A percentile compares a stretch with the other conserved stretches of the same genome.
These are phyloP conservation scores for Nephrocerus scutellatus DNA, from an alignment of 2,888 invertebrate genomes.

Conservation along the genomic window DNA sequence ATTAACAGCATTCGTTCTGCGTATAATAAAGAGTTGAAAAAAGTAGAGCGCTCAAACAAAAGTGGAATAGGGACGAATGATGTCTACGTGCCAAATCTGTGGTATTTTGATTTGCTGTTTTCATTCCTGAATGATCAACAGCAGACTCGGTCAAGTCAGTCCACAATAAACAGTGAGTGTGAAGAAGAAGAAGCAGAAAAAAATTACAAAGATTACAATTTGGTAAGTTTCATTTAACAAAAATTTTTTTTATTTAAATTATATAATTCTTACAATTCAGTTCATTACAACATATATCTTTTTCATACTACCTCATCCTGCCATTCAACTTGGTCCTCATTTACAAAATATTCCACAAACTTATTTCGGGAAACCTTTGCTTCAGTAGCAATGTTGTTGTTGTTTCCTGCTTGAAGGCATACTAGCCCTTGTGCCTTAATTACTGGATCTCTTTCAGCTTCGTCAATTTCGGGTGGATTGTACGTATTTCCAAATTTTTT, in stretches of 20 bases:
- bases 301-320: conserved; percentile 7
- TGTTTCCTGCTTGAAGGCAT: conserved; percentile 6
- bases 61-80: no score
- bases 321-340: conserved; percentile 8
- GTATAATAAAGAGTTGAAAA: no score
- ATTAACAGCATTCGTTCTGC: conserved; percentile 11
- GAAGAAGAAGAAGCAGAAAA: no score
- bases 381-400: conserved; percentile 8
- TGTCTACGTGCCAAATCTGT: conserved; percentile 4
- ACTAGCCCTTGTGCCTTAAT: conserved; percentile 7
- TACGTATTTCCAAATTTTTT: conserved; percentile 9
- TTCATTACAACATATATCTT: conserved; percentile 4
- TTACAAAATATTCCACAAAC: conserved; percentile 10
- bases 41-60: background rate
- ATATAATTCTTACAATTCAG: conserved; percentile 7
- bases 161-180: background rate
- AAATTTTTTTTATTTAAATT: conserved; percentile 6
- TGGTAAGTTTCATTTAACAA: conserved; percentile 3
- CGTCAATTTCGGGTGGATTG: conserved; percentile 5
- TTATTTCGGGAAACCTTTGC: conserved; percentile 7
- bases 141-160: background rate
- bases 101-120: conserved; percentile 4
- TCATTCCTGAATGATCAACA: conserved; percentile 1
- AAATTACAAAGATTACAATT: no score
- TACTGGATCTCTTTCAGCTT: conserved; percentile 5